phyloP scores from a whole-genome alignment of 2,113 vertebrate species.

The Amblyornis subalaris region DNA sequence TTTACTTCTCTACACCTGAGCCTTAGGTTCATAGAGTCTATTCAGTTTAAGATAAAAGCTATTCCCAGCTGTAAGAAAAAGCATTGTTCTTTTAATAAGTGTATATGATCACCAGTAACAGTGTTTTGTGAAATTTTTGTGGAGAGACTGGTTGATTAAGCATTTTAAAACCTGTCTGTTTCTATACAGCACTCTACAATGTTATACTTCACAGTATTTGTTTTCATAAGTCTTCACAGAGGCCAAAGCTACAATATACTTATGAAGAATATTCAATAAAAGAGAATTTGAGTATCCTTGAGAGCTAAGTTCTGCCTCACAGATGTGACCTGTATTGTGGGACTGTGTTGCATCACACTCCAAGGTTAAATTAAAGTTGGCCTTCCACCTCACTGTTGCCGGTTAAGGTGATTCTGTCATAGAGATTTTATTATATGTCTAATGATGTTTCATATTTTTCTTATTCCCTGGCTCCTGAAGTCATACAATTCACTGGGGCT shows the following conservation, averaged over 20 bases:
- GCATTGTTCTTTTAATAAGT: background rate
- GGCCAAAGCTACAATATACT: background rate
- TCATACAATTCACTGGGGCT: background rate
- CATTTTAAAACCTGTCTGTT: slow-evolving; percentile 5
- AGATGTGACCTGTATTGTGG: slow-evolving; percentile 33
- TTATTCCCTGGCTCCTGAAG: slow-evolving; percentile 39
- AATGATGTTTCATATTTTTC: slow-evolving; percentile 41
- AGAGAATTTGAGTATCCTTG: slow-evolving; percentile 1
- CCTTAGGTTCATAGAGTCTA: background rate
- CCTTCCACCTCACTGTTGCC: background rate
- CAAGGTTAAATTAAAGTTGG: slow-evolving; percentile 49
- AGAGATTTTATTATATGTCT: slow-evolving; percentile 21
- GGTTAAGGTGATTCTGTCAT: slow-evolving; percentile 20
- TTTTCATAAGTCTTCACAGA: background rate
- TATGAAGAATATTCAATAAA: slow-evolving; percentile 39
- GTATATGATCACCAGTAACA: background rate
- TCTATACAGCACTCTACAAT: background rate
- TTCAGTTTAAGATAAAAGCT: background rate
- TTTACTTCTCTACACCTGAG: background rate
- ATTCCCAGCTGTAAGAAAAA: background rate
- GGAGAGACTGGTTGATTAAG: background rate
- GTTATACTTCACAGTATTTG: background rate
- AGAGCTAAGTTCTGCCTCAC: slow-evolving; percentile 20
- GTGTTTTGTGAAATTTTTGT: background rate
- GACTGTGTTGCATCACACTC: slow-evolving; percentile 14